phyloP scores from a whole-genome alignment of 1,140 invertebrate genomes.

The Cotesia vestalis region DNA sequence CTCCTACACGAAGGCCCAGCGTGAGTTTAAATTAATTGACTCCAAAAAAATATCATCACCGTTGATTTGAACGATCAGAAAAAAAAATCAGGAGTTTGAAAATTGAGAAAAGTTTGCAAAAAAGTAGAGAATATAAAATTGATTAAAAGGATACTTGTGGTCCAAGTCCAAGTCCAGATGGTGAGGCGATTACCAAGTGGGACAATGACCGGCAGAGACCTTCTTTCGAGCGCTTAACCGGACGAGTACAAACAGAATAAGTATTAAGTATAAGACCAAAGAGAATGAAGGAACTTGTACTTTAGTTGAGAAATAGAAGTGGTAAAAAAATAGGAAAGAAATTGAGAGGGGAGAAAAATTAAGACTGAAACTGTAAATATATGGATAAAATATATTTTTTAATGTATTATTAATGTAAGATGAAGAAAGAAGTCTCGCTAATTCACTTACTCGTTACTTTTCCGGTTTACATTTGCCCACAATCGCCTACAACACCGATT shows the following conservation, averaged over 20 bases:
- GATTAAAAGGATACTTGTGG: slow-evolving; percentile 26
- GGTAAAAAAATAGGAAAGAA: slow-evolving; percentile 43
- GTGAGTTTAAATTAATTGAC: no score
- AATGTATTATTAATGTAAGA: slow-evolving; percentile 33
- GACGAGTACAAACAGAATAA: slow-evolving; percentile 34
- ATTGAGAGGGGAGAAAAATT: background rate
- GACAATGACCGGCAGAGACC: slow-evolving; percentile 66
- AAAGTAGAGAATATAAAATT: background rate
- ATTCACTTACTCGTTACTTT: slow-evolving; percentile 59
- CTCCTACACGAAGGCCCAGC: no score
- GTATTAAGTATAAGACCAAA: no score
- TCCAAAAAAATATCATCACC: no score
- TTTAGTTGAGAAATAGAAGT: background rate
- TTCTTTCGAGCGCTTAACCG: slow-evolving; percentile 60
- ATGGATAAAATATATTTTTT: no score
- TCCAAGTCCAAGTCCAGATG: slow-evolving; percentile 56
- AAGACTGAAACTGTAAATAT: slow-evolving; percentile 12
- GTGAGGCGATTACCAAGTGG: slow-evolving; percentile 53
- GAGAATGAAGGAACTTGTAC: slow-evolving; percentile 38
- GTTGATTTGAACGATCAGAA: no score
- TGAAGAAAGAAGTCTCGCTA: slow-evolving; percentile 47
- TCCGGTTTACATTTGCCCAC: slow-evolving; percentile 56
- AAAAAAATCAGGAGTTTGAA: no score
- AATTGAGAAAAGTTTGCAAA: background rate
- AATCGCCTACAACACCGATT: slow-evolving; percentile 34